Percentiles rank a stretch among this genome's conserved stretches.
phyloP scores from a whole-genome alignment of 2,797 vertebrate genomes.

The Garrulus glandarius region DNA sequence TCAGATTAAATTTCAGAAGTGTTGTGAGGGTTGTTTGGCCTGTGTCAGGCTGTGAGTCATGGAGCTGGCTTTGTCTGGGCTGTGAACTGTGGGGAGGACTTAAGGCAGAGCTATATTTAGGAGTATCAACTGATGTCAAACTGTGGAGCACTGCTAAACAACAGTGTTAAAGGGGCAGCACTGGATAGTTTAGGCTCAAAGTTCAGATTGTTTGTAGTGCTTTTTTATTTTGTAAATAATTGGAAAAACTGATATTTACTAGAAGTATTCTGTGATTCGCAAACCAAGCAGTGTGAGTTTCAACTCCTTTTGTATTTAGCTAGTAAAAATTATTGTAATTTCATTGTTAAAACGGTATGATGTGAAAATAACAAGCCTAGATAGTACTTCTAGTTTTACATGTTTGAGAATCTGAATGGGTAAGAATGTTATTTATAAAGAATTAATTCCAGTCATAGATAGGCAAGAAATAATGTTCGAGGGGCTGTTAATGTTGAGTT shows the following conservation, averaged over 20 bases:
- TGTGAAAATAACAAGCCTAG: not conserved
- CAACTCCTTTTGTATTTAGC: not conserved
- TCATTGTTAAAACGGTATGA: not conserved
- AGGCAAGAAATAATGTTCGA: not conserved
- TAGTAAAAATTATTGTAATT: not conserved
- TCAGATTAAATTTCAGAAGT: slow-evolving; percentile 5
- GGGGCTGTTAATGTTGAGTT: not conserved
- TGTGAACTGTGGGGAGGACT: slow-evolving; percentile 37
- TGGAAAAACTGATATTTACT: not conserved
- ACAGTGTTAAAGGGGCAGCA: slow-evolving; percentile 20
- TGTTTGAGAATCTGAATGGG: not conserved
- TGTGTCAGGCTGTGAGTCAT: slow-evolving; percentile 45
- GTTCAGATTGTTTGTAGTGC: not conserved
- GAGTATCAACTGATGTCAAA: slow-evolving; percentile 46
- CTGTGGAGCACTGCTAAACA: slow-evolving; percentile 10
- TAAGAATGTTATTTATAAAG: not conserved
- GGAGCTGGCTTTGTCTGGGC: slow-evolving; percentile 55
- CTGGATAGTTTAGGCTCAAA: not conserved
- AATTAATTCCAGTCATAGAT: not conserved
- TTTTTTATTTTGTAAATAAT: not conserved
- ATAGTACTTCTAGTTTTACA: not conserved
- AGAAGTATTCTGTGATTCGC: not conserved
- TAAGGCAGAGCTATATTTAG: slow-evolving; percentile 61
- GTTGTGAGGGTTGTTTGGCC: slow-evolving; percentile 39
- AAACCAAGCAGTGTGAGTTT: not conserved